Evolutionary conservation across 1,140 invertebrate species (phyloP).

Genomic region (Stenopsyche tienmushanensis): DNA sequence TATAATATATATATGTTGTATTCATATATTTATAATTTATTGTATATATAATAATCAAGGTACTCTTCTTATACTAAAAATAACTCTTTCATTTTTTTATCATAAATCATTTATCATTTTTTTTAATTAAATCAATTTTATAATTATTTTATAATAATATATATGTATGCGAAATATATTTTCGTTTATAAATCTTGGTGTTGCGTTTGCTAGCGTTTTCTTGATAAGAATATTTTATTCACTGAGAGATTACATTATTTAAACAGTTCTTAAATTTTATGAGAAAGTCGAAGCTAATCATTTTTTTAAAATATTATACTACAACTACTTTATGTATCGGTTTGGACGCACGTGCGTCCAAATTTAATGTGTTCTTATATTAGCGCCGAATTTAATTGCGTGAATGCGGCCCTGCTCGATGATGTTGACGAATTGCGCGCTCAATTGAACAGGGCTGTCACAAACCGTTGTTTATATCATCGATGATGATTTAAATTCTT

Average conservation of each 20-base stretch:
- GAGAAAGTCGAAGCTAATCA: slow-evolving; percentile 34
- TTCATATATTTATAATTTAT: slow-evolving; percentile 13
- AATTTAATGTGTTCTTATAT: too few species aligned
- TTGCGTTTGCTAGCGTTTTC: slow-evolving; percentile 42
- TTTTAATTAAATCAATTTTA: not conserved
- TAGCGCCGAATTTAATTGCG: too few species aligned
- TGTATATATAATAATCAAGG: slow-evolving; percentile 37
- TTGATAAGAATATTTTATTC: slow-evolving; percentile 27
- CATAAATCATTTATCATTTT: slow-evolving; percentile 2
- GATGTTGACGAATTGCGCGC: too few species aligned
- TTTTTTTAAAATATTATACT: not conserved
- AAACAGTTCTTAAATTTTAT: slow-evolving; percentile 23
- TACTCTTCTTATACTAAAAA: slow-evolving; percentile 42
- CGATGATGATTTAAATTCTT: too few species aligned
- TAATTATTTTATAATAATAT: not conserved
- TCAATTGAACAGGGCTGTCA: too few species aligned
- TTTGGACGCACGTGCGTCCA: too few species aligned
- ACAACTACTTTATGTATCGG: not conserved
- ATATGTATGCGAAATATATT: slow-evolving; percentile 38
- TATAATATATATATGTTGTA: slow-evolving; percentile 22
- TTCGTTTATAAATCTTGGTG: slow-evolving; percentile 43
- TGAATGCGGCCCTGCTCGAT: too few species aligned
- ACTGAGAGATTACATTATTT: too few species aligned
- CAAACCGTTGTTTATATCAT: too few species aligned
- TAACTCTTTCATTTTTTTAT: slow-evolving; percentile 34